A percentile compares a stretch with the other conserved stretches of the same genome.
Evolutionary conservation across 37 sponge, comb jelly and placozoan species (phyloP).

Genomic region (Geodia barretti): DNA sequence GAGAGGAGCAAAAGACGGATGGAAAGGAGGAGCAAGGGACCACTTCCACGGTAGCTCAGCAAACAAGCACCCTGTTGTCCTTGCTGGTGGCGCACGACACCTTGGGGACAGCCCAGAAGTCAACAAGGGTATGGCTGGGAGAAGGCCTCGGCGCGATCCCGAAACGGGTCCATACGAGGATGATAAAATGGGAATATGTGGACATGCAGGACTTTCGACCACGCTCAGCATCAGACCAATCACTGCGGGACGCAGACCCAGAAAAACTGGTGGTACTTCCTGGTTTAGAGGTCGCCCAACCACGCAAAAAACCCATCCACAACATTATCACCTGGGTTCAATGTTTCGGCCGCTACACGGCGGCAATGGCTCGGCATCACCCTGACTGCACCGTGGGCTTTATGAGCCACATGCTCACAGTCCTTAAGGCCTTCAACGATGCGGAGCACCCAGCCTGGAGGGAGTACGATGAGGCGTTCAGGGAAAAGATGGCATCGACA

Average conservation of each 20-base stretch:
- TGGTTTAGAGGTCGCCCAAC: not conserved
- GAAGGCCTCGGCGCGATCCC: slow-evolving; percentile 17
- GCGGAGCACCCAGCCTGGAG: slow-evolving; percentile 9
- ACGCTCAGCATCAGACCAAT: not conserved
- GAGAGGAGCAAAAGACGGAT: not conserved
- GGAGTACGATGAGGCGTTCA: slow-evolving; percentile 6
- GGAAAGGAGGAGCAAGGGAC: not conserved
- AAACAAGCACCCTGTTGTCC: not conserved
- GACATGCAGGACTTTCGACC: slow-evolving; percentile 17
- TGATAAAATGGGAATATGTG: slow-evolving; percentile 8
- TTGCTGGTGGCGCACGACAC: not conserved
- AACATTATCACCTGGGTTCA: slow-evolving; percentile 7
- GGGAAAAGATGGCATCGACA: slow-evolving; percentile 13
- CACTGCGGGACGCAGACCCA: not conserved
- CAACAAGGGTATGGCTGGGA: slow-evolving; percentile 6
- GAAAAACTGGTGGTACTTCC: slow-evolving; percentile 20
- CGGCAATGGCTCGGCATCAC: not conserved
- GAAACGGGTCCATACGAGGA: not conserved
- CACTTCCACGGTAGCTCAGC: not conserved
- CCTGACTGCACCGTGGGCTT: slow-evolving; percentile 13
- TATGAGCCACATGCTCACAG: slow-evolving; percentile 15
- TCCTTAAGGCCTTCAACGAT: slow-evolving; percentile 8
- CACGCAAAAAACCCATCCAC: not conserved
- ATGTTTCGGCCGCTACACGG: slow-evolving; percentile 3
- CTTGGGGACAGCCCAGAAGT: not conserved